Percentiles rank a stretch among this genome's conserved stretches.
phyloP scores from a whole-genome alignment of 2,888 invertebrate genomes.

The Cosmia trapezina region DNA sequence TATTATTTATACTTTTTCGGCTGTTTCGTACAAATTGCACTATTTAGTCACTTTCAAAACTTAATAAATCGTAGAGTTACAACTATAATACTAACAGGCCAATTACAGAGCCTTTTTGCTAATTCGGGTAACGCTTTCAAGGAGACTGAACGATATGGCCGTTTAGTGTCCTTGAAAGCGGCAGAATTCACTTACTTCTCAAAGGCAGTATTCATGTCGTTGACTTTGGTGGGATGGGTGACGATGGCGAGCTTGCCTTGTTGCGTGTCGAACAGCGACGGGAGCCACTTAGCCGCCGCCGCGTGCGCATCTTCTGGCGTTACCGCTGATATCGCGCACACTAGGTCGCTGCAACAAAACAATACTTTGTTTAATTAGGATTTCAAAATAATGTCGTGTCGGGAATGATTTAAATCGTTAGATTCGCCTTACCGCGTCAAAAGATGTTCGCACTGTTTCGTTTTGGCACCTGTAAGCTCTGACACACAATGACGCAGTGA shows the following conservation, averaged over 20 bases:
- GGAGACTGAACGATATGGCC: too few species aligned
- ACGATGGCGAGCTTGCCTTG: constrained; percentile 92
- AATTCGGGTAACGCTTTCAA: background rate
- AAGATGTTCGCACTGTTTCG: too few species aligned
- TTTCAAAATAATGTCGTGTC: too few species aligned
- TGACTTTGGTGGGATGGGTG: constrained; percentile 94
- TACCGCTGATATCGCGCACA: constrained; percentile 92
- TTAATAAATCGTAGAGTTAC: background rate
- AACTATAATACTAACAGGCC: background rate
- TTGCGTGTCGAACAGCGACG: constrained; percentile 91
- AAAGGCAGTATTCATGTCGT: constrained; percentile 92
- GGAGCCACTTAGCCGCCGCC: constrained; percentile 93
- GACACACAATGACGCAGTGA: too few species aligned
- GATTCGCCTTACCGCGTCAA: too few species aligned
- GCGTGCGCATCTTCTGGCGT: constrained; percentile 91
- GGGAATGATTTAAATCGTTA: too few species aligned
- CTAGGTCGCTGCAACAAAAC: constrained; percentile 88
- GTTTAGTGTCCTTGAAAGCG: background rate
- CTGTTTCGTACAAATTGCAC: background rate
- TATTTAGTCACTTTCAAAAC: background rate
- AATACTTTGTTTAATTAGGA: background rate
- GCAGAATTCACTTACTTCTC: constrained; percentile 89
- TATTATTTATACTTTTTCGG: too few species aligned
- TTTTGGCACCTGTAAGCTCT: too few species aligned
- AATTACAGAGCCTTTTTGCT: background rate